A percentile compares a stretch with the other conserved stretches of the same genome.
Conservation (phyloP, 2,113 vertebrate genomes). For the Tauraco erythrolophus region DNA sequence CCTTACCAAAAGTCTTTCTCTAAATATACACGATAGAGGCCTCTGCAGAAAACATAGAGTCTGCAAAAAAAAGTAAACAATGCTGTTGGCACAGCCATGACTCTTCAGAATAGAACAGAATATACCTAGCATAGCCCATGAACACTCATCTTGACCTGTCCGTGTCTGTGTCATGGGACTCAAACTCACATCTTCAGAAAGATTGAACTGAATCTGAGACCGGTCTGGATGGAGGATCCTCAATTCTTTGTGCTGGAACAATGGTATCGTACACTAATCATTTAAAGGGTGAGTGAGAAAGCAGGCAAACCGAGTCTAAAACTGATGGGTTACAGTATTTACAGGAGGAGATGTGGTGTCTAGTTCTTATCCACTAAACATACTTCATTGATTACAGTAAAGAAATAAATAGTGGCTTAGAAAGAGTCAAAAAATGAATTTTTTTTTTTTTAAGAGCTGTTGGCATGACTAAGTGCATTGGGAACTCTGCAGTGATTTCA, state of each 20-base stretch:
- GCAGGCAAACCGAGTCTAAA: fast-evolving
- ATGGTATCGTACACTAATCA: neutral
- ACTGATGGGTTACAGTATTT: neutral
- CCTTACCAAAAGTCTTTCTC: neutral
- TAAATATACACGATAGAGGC: neutral
- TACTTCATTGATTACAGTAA: neutral
- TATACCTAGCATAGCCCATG: neutral
- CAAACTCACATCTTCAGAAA: neutral
- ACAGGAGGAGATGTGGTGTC: neutral
- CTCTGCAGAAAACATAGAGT: neutral
- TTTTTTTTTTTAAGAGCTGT: neutral
- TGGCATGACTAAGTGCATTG: neutral
- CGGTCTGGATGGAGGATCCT: neutral
- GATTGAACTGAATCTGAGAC: neutral
- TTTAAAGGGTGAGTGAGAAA: neutral
- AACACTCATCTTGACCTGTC: neutral
- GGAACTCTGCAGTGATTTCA: neutral
- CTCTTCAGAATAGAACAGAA: neutral
- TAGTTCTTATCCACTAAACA: neutral
- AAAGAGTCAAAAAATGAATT: neutral
- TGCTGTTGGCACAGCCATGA: neutral
- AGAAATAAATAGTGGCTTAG: neutral
- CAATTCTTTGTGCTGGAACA: neutral
- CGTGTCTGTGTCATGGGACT: neutral
- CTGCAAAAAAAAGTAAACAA: neutral